Percentiles rank a stretch among this genome's conserved stretches.
phyloP scores from a whole-genome alignment of 2,888 invertebrate species.

The Ormyrus thymus region DNA sequence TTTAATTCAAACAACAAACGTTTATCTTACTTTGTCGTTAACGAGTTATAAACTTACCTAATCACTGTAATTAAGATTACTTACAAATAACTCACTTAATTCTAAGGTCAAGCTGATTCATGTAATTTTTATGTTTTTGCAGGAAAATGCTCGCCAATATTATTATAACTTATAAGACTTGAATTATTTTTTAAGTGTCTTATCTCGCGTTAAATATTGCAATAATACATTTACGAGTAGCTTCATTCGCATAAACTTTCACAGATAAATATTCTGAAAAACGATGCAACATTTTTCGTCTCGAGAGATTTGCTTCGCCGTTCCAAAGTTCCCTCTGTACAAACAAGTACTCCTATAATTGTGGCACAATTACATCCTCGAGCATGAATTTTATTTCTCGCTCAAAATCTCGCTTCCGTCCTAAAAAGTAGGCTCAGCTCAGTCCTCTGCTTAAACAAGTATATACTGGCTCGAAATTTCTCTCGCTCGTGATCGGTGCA shows the following conservation, averaged over 20 bases:
- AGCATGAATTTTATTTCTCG: no score
- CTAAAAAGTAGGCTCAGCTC: no score
- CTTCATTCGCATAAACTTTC: not conserved
- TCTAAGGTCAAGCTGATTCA: constrained; percentile 32
- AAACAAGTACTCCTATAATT: no score
- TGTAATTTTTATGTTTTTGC: constrained; percentile 20
- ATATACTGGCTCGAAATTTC: not conserved
- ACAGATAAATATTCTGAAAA: no score
- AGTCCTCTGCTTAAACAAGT: no score
- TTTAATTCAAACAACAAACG: constrained; percentile 4
- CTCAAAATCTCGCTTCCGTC: no score
- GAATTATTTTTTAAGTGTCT: not conserved
- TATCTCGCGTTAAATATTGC: not conserved
- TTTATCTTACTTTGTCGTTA: constrained; percentile 32
- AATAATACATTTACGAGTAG: not conserved
- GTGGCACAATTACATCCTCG: no score
- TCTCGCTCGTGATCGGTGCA: not conserved
- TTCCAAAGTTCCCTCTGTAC: no score
- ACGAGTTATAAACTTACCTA: constrained; percentile 40
- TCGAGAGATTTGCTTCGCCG: no score
- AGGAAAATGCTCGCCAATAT: not conserved
- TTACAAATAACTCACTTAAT: constrained; percentile 36
- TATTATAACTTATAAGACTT: not conserved
- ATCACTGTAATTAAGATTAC: constrained; percentile 47
- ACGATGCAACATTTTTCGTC: no score